These are phyloP conservation scores for Melikaiella ostensackeni DNA, from an alignment of 2,888 invertebrate genomes.

Conservation along the genomic window DNA sequence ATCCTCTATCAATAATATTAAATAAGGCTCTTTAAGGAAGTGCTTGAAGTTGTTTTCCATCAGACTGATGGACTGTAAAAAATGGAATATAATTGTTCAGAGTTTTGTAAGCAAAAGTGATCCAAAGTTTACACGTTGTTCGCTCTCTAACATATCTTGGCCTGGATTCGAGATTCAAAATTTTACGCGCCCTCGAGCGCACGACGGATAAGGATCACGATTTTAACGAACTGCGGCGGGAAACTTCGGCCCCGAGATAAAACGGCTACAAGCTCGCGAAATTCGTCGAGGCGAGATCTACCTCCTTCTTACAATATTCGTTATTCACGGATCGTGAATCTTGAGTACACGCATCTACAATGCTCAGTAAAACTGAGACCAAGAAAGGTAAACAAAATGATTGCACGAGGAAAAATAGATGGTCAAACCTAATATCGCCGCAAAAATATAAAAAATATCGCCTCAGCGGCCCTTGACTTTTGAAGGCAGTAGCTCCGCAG, in stretches of 20 bases:
- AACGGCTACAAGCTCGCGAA: constrained; percentile 27
- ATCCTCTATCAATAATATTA: background rate
- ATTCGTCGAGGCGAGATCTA: constrained; percentile 22
- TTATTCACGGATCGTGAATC: constrained; percentile 23
- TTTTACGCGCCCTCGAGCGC: constrained; percentile 39
- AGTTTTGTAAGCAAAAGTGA: background rate
- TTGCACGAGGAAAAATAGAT: too few species aligned
- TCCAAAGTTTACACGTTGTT: constrained; percentile 27
- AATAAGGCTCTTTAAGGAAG: background rate
- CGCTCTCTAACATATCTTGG: constrained; percentile 17
- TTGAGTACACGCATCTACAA: constrained; percentile 10
- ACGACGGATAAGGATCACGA: constrained; percentile 31
- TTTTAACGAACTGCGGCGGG: constrained; percentile 32
- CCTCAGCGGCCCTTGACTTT: too few species aligned
- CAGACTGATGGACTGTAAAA: background rate
- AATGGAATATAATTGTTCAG: background rate
- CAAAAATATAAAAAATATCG: too few species aligned
- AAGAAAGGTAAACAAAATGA: background rate
- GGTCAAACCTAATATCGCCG: too few species aligned
- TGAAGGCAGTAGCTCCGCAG: too few species aligned
- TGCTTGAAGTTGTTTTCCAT: background rate
- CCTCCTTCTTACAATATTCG: constrained; percentile 15
- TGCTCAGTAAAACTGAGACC: background rate
- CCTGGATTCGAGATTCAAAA: constrained; percentile 34
- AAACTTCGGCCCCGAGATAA: constrained; percentile 28